Evolutionary conservation across 2,888 invertebrate species (phyloP), one percentile per base, ranked within the genome.

Genomic region (Drosophila ustulata): DNA sequence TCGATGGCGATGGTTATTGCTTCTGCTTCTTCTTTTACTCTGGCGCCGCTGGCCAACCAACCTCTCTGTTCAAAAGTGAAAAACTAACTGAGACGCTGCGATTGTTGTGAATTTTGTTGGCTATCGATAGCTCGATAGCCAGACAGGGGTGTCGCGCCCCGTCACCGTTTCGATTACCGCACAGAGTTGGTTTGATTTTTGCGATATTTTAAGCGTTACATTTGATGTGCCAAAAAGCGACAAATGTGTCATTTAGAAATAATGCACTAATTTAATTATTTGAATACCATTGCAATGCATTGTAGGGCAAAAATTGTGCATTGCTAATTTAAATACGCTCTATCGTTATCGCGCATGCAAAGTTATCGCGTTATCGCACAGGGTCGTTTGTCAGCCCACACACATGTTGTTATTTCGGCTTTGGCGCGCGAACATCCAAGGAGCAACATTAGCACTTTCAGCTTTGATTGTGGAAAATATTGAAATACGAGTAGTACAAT

Each of bases 51-150:
- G 58, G 74, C 75, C 76, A 75, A 78, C 71, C 90, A 80, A 90
- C 91, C 90, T 89, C 84, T 79, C 88, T 74, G 88, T 90, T 88
- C 90, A 89, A 90, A 89, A 85, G 89, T 86, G 81, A 88, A 87
- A 91, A 89, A 90, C 87, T 85, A 89, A 91, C 91, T 90, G 90
- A 89, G 56, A 32, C 58, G 59, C 66, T 56, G 53, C 66, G 72
- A 71, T 62, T 64, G 72, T 63, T 68, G 61, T 76, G 49, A 69
- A 56, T 70, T 76, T 73, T 58, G 53, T 4, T 62, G 68, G 13
- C 68, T 68, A 76, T 75, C 75, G 75, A 75, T 76, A 68, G 55
- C 8, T 34, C 64, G 61, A 57, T 55, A 56, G 6, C 0, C 23
- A 34, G 3, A 26, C 61, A 45, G 69, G 58, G 50, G 18, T 75